Conservation (phyloP, 1,140 invertebrate species). For the Drosophila santomea region DNA sequence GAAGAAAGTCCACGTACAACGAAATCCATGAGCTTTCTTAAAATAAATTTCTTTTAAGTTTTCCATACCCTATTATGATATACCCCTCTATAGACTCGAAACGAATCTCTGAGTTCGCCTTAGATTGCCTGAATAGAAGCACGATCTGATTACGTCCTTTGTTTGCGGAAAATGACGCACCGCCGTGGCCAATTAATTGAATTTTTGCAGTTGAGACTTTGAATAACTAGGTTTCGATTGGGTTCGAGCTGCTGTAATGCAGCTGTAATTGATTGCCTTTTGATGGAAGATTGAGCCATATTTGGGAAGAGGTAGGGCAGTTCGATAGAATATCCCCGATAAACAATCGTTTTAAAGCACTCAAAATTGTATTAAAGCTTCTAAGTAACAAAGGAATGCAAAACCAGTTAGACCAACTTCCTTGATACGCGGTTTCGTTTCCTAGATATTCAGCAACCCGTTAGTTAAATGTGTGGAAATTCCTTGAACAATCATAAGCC, state of each 20-base stretch:
- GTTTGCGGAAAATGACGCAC: slow-evolving; percentile 70
- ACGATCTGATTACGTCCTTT: slow-evolving; percentile 74
- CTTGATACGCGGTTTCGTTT: slow-evolving; percentile 40
- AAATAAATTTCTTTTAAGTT: neutral
- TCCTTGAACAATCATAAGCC: slow-evolving; percentile 13
- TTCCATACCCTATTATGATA: neutral
- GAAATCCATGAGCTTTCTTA: too few relatives aligned
- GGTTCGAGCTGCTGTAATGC: slow-evolving; percentile 18
- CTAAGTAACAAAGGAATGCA: too few relatives aligned
- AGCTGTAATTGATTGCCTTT: slow-evolving; percentile 18
- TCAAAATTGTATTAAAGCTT: neutral
- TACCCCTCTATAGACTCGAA: neutral
- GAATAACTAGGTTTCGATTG: slow-evolving; percentile 28
- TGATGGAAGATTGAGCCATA: slow-evolving; percentile 41
- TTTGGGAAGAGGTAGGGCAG: slow-evolving; percentile 18
- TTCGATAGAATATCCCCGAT: neutral
- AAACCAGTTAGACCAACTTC: slow-evolving; percentile 25
- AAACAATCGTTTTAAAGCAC: too few relatives aligned
- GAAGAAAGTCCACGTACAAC: too few relatives aligned
- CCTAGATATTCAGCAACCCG: slow-evolving; percentile 25
- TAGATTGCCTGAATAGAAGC: slow-evolving; percentile 58
- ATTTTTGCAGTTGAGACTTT: slow-evolving; percentile 48
- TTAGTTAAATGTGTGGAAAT: slow-evolving; percentile 48
- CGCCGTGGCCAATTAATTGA: slow-evolving; percentile 65
- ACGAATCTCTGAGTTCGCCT: neutral